Base-by-base conservation (phyloP, 1,140 invertebrate genomes). In the Gryllus bimaculatus region DNA sequence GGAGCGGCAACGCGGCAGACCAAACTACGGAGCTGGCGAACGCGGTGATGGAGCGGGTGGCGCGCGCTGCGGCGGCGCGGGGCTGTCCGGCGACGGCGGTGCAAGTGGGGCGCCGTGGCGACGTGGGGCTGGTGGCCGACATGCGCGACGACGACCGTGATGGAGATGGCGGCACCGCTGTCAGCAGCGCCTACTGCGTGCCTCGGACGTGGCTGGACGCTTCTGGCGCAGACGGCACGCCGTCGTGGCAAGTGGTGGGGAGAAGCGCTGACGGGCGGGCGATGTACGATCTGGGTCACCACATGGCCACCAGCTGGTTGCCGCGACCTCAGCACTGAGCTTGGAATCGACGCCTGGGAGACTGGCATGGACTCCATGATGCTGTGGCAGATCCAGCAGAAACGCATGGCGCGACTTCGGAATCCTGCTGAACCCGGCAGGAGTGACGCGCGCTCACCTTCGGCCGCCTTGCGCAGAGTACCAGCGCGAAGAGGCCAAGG, bases 331-430 rank as follows among this genome's bases (percentile, higher is more conserved):
- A 80, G 77, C 83, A 20, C 79, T 90, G 8, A 87, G 87, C 78
- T 83, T 84, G 26, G 86, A 89, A 74, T 84, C 85, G 8, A 88
- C 87, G 26, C 83, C n/a, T 91, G 8, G 74, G 94, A 95, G 85
- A 88, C 95, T 75, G 95, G 95, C 77, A 92, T 97, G 88, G 95
- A 97, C 86, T 95, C 94, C 20, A 90, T 97, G 83, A 96, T 96
- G 92, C 93, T 92, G 8, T 93, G 95, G 0, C 95, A 96, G 87
- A 89, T 93, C 49, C 92, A 92, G 83, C 92, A 93, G 73, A n/a
- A n/a, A 20, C 20, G 73, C 15, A 3, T 1, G 73, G 20, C 73
- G 20, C 20, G 73, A 39, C 26, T 39, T 88, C 83, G 90, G 91
- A 80, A 83, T 91, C 8, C 86, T 88, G 73, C 82, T 93, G 18